A percentile compares a stretch with the other conserved stretches of the same genome.
phyloP scores from a whole-genome alignment of 2,888 invertebrate species.

The Balanococcus diminutus region DNA sequence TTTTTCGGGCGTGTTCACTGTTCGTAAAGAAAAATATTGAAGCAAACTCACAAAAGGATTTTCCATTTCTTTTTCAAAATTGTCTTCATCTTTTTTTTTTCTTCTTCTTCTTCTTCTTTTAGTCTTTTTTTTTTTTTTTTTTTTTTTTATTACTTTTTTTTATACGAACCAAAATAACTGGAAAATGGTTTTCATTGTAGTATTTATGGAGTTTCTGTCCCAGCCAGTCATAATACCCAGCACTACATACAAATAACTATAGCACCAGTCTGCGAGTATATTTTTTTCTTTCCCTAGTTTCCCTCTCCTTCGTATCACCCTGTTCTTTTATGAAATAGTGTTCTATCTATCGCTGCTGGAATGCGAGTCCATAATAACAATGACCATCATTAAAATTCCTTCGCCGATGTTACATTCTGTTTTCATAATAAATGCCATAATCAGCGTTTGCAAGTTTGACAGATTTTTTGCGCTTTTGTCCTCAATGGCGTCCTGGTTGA shows the following conservation, averaged over 20 bases:
- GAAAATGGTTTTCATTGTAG: slow-evolving; percentile 44
- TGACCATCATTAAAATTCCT: slow-evolving; percentile 45
- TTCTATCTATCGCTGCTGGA: slow-evolving; percentile 32
- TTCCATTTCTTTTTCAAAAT: neutral
- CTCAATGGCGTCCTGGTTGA: neutral
- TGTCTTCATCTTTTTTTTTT: neutral
- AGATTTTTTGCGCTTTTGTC: slow-evolving; percentile 9
- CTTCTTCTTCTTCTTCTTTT: too few relatives aligned
- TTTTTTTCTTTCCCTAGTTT: neutral
- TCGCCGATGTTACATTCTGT: slow-evolving; percentile 23
- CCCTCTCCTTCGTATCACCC: neutral
- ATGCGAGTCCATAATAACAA: slow-evolving; percentile 47
- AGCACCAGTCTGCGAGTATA: neutral
- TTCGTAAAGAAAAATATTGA: neutral
- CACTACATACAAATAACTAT: slow-evolving; percentile 21
- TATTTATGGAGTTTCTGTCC: slow-evolving; percentile 44
- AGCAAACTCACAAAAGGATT: slow-evolving; percentile 4
- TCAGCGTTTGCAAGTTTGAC: slow-evolving; percentile 9
- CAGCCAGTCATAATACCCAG: slow-evolving; percentile 24
- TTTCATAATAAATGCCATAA: slow-evolving; percentile 33
- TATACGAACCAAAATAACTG: slow-evolving; percentile 36
- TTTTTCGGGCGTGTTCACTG: neutral
- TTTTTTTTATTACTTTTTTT: too few relatives aligned
- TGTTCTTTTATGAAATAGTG: neutral
- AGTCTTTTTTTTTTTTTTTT: too few relatives aligned